Evolutionary conservation across 2,888 invertebrate genomes (phyloP), one percentile per base, ranked within the genome.

Genomic region (Agonopterix subpropinquella): DNA sequence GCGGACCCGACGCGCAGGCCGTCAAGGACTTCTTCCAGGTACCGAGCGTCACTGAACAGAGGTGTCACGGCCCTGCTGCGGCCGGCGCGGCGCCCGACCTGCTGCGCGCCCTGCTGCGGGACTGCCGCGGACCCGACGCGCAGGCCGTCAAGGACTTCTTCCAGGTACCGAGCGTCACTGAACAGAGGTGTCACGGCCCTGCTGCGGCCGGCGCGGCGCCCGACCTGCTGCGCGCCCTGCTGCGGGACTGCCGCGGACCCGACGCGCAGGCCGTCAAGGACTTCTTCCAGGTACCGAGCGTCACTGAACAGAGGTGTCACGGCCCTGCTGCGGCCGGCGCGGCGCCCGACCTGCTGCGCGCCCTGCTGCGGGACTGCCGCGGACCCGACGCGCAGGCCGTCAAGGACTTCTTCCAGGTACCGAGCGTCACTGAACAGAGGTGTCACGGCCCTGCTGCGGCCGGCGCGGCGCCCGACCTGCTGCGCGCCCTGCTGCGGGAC

Each of bases 21-120:
- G 93, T 98, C 4, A 94, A 94, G 65, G 91, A 93, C 36, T 97
- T 96, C 82, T 98, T 98, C 73, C 92, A 92, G 70, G 91, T 94
- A 45, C n/a, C 13, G 11, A 4, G 4, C n/a, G n/a, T n/a, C n/a
- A n/a, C n/a, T n/a, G n/a, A n/a, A n/a, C n/a, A n/a, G n/a, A n/a
- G n/a, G n/a, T n/a, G n/a, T n/a, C n/a, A n/a, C n/a, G n/a, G 95
- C 96, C 67, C 92, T 98, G 56, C 90, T 97, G 55, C 92, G 48
- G 94, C 97, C 67, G 91, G 96, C 37, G 92, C 96, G 44, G 97
- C 98, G 3, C 95, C 96, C 0, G 98, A 98, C 77, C 90, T 98
- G 56, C 86, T 99, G 51, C 91, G 94, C 8, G 92, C 96, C 56
- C 86, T 98, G 53, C 86, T 98, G 36, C 79, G 93, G 1, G 94